Base-by-base conservation (phyloP, 2,113 vertebrate genomes). In the Dromaius novaehollandiae region DNA sequence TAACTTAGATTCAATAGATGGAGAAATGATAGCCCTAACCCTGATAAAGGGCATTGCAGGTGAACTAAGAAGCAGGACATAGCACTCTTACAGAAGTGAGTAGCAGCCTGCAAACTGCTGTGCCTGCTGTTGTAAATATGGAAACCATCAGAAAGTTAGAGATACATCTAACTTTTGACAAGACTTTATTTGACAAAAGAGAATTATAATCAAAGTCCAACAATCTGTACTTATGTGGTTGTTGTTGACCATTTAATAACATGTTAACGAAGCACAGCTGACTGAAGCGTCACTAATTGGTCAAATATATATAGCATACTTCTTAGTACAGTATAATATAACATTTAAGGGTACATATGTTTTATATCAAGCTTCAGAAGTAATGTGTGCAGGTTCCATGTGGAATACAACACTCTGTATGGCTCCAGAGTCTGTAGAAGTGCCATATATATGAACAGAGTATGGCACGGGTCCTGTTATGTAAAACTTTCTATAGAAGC, bases 181-280 rank as follows among this genome's bases (percentile, higher is more conserved):
- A 97, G 96, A 97, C 96, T 97, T 97, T 97, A 97, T 97, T 98
- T 97, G 78, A 95, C 93, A 95, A 96, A 97, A 97, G 87, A 93
- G 64, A 98, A 98, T 97, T 97, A 97, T 96, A 98, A 98, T 98
- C 97, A 97, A 97, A 97, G 86, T 95, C 88, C 44, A 13, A 93
- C 89, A 86, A 96, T 97, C 97, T 98, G 89, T 97, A 98, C 93
- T 98, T 98, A 97, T 93, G 96, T 94, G 97, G 97, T 95, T 96
- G 93, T 96, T 97, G 96, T 96, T 94, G 96, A 94, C 90, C 98
- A 93, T 97, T 97, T 98, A 98, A 98, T 98, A 91, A 93, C 93
- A 98, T 90, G 97, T 76, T 98, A 97, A 95, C 89, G 18, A 96
- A 92, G 92, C 63, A 93, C 95, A 97, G 93, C 90, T 91, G 96